These are phyloP conservation scores for Lasioglossum figueresi DNA, from an alignment of 2,888 invertebrate genomes.

Conservation along the genomic window DNA sequence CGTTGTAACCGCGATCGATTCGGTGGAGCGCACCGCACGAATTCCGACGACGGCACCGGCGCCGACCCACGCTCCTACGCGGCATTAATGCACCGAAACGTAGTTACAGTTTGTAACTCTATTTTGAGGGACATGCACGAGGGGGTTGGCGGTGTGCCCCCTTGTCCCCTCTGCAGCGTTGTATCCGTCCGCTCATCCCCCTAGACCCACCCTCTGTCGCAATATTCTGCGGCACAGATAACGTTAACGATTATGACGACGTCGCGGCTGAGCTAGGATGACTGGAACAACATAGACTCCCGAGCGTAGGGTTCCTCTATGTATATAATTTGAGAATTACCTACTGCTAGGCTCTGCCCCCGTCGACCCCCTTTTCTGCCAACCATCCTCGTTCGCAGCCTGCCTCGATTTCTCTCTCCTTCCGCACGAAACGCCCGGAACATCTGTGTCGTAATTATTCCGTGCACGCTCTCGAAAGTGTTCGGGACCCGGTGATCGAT, in stretches of 20 bases:
- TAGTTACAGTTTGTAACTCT: slow-evolving; percentile 82
- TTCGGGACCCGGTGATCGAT: slow-evolving; percentile 51
- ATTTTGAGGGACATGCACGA: slow-evolving; percentile 77
- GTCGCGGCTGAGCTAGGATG: slow-evolving; percentile 31
- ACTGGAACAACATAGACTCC: slow-evolving; percentile 34
- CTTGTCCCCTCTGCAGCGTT: slow-evolving; percentile 7
- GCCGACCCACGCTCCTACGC: slow-evolving; percentile 66
- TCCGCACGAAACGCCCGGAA: slow-evolving; percentile 68
- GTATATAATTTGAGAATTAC: slow-evolving; percentile 65
- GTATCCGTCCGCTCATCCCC: slow-evolving; percentile 27
- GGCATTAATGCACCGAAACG: slow-evolving; percentile 79
- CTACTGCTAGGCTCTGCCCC: slow-evolving; percentile 24
- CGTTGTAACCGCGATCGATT: slow-evolving; percentile 76
- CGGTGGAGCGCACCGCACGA: slow-evolving; percentile 64
- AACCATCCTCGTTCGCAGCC: slow-evolving; percentile 4
- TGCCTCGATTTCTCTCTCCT: slow-evolving; percentile 47
- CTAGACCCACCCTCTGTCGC: slow-evolving; percentile 53
- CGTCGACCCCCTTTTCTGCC: slow-evolving; percentile 17
- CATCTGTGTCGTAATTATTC: slow-evolving; percentile 81
- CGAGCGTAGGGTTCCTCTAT: slow-evolving; percentile 42
- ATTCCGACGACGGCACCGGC: slow-evolving; percentile 65
- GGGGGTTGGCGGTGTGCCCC: slow-evolving; percentile 50
- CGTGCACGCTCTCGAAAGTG: slow-evolving; percentile 54
- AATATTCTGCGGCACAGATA: slow-evolving; percentile 73
- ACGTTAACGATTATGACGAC: slow-evolving; percentile 63